These are phyloP conservation scores for Antechinus flavipes DNA, from an alignment of 2,113 vertebrate genomes.

Conservation along the genomic window DNA sequence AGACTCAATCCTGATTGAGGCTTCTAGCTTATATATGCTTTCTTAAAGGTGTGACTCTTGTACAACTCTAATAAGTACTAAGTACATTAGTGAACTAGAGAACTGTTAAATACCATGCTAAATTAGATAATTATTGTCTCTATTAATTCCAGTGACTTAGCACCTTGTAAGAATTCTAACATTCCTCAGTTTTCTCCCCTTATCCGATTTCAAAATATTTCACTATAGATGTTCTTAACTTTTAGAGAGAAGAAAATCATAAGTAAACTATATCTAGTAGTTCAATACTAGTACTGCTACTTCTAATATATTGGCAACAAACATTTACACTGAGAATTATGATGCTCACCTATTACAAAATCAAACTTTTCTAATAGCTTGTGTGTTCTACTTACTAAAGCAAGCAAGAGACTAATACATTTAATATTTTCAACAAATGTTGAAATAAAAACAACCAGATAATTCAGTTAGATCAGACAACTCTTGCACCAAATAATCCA, in stretches of 20 bases:
- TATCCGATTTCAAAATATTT: not conserved
- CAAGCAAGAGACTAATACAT: not conserved
- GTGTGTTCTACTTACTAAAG: slow-evolving; percentile 20
- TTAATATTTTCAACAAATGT: slow-evolving; percentile 13
- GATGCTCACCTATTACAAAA: not conserved
- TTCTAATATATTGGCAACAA: not conserved
- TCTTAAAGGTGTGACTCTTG: too few relatives aligned
- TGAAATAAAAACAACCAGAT: slow-evolving; percentile 27
- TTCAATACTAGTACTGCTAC: not conserved
- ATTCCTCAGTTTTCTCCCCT: not conserved
- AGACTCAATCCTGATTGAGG: too few relatives aligned
- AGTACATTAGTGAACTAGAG: too few relatives aligned
- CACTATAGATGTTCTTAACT: not conserved
- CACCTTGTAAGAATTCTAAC: too few relatives aligned
- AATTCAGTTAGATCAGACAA: slow-evolving; percentile 37
- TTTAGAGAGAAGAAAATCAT: not conserved
- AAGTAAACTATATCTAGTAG: not conserved
- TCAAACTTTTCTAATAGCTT: not conserved
- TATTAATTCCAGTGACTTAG: too few relatives aligned
- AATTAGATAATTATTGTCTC: too few relatives aligned
- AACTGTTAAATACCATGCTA: too few relatives aligned
- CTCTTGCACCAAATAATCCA: slow-evolving; percentile 23
- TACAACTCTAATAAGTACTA: too few relatives aligned
- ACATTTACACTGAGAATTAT: not conserved
- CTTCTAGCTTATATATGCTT: too few relatives aligned